phyloP scores from a whole-genome alignment of 2,113 vertebrate species.

The Gobius niger region DNA sequence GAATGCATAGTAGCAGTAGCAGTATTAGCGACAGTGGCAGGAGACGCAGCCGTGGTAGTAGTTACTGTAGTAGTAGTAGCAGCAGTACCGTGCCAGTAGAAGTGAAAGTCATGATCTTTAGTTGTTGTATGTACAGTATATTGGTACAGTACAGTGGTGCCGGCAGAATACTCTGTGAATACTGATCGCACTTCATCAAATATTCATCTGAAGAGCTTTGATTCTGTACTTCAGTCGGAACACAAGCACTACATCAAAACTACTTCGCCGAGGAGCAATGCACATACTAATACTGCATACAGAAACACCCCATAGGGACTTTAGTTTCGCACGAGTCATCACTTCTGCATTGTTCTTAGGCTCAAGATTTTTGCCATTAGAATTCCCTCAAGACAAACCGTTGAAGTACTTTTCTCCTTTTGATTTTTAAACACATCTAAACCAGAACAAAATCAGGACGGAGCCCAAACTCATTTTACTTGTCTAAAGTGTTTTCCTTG shows the following conservation, averaged over 20 bases:
- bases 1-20: neutral
- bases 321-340: neutral
- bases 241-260: neutral
- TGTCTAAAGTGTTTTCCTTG: neutral
- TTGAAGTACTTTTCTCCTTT: neutral
- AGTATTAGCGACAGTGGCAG: neutral
- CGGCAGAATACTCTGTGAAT: neutral
- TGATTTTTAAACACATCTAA: neutral
- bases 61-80: too few relatives aligned
- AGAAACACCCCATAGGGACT: neutral
- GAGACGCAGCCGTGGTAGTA: neutral
- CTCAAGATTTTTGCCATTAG: neutral
- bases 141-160: neutral
- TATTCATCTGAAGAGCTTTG: slow-evolving; percentile 1
- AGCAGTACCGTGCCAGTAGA: too few relatives aligned
- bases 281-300: neutral
- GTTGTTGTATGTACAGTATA: neutral
- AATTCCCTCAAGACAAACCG: neutral
- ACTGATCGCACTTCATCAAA: slow-evolving; percentile 3
- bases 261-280: too few relatives aligned
- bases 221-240: slow-evolving; percentile 1
- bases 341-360: neutral
- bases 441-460: neutral
- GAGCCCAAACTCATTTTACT: neutral
- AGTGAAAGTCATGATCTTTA: too few relatives aligned